A percentile compares a stretch with the other conserved stretches of the same genome.
Evolutionary conservation across 1,140 invertebrate genomes (phyloP).

Genomic region (Ips typographus): DNA sequence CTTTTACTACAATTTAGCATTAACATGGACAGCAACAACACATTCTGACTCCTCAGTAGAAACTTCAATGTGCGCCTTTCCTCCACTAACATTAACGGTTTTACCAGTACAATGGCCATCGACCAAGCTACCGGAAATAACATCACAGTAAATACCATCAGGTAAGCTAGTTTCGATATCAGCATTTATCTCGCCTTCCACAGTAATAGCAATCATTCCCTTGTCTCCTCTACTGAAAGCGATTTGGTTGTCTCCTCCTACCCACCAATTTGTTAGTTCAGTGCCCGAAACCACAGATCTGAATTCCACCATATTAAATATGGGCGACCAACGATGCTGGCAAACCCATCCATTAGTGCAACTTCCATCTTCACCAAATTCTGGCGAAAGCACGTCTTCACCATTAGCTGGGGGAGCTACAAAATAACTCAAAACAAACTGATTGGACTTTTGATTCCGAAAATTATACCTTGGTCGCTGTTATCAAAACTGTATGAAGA

Average conservation of each 20-base stretch:
- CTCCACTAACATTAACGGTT: slow-evolving; percentile 63
- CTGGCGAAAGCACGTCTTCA: slow-evolving; percentile 65
- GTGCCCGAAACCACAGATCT: slow-evolving; percentile 64
- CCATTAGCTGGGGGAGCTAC: slow-evolving; percentile 62
- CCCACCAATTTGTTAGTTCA: slow-evolving; percentile 68
- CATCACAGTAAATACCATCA: slow-evolving; percentile 80
- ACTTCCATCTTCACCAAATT: slow-evolving; percentile 63
- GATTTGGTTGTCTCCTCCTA: slow-evolving; percentile 72
- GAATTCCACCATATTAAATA: slow-evolving; percentile 79
- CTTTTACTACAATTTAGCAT: slow-evolving; percentile 39
- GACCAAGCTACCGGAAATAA: slow-evolving; percentile 72
- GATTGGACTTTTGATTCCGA: background rate
- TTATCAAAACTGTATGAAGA: slow-evolving; percentile 69
- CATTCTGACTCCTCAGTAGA: slow-evolving; percentile 64
- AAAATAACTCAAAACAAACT: background rate
- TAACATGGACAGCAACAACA: slow-evolving; percentile 74
- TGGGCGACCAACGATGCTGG: slow-evolving; percentile 84
- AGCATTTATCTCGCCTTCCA: slow-evolving; percentile 60
- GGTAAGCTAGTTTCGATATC: slow-evolving; percentile 70
- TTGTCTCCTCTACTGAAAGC: slow-evolving; percentile 71
- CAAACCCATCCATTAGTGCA: slow-evolving; percentile 85
- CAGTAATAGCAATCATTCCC: slow-evolving; percentile 76
- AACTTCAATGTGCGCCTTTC: slow-evolving; percentile 66
- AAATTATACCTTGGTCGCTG: slow-evolving; percentile 54
- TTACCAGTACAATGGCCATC: slow-evolving; percentile 71